Evolutionary conservation across 1,140 invertebrate species (phyloP), one percentile per base, ranked within the genome.

Genomic region (Diprion similis): DNA sequence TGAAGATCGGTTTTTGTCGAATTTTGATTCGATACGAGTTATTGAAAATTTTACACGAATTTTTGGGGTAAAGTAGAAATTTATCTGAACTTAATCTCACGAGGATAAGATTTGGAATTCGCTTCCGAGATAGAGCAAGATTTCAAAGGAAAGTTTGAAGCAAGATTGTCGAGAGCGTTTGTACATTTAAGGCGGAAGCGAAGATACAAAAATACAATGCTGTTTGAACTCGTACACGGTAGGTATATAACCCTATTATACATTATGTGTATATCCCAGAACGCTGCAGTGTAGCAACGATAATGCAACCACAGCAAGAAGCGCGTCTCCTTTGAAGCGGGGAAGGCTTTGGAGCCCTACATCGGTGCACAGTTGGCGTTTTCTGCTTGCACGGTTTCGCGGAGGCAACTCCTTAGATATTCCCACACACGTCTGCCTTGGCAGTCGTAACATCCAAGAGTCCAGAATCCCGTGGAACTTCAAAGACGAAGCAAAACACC

Each of bases 401-500:
- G 9, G 51, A 59, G 51, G 51, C 51, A 59, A 59, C 51, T 59
- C 51, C 51, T 59, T 59, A 17, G 51, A 59, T 59, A 59, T 59
- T 59, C n/a, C 51, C 11, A 59, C 51, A 59, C 51, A 59, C 51
- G 11, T 17, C 11, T 59, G 51, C 51, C 51, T 59, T 8, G 51
- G 51, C 51, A 17, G 51, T 59, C 11, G 51, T 9, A 59, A 77
- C 75, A 71, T 78, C 70, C 75, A 70, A 68, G 67, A 67, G 47
- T 74, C 73, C 24, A 72, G 79, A 76, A 76, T 75, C 79, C 80
- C 72, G 79, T 75, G 78, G 78, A 74, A 77, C 81, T 82, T 82
- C 81, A 82, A 82, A 82, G 81, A 77, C 79, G 78, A 79, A 78
- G 70, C 77, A 68, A 72, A 80, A 75, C 78, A 73, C 70, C 74